Percentiles rank a stretch among this genome's conserved stretches.
Conservation (phyloP, 2,113 vertebrate genomes). For the Rhizomys pruinosus region DNA sequence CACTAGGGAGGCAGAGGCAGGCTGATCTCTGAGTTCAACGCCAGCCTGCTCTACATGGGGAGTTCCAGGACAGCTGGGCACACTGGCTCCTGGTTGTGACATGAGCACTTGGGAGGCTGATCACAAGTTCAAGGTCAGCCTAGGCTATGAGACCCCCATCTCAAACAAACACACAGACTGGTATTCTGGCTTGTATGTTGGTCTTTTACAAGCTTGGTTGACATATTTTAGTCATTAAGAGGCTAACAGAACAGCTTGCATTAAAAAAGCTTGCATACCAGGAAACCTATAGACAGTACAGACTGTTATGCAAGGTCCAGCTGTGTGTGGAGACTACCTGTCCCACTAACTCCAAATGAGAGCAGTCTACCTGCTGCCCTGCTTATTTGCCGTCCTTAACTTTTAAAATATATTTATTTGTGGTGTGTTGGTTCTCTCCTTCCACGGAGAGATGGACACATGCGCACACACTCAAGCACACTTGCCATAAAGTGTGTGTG, state of each 20-base stretch:
- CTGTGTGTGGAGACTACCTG: not conserved
- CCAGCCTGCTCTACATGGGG: too few species aligned
- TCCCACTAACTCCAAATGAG: not conserved
- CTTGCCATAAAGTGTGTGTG: not conserved
- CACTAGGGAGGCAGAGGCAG: too few species aligned
- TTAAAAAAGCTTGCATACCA: not conserved
- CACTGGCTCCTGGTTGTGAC: not conserved
- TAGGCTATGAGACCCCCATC: not conserved
- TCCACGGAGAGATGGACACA: too few species aligned
- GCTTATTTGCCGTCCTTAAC: not conserved
- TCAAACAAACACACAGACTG: not conserved
- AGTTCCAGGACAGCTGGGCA: too few species aligned
- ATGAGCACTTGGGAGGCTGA: too few species aligned
- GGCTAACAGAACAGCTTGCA: conserved; percentile 18
- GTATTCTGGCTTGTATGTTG: not conserved
- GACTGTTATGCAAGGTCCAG: not conserved
- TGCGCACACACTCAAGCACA: not conserved
- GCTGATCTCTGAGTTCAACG: too few species aligned
- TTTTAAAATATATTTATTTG: not conserved
- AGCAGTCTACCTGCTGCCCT: not conserved
- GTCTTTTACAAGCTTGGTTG: not conserved
- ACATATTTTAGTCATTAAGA: conserved; percentile 27
- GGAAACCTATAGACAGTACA: not conserved
- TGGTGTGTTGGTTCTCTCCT: too few species aligned
- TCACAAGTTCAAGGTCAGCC: not conserved